Conservation (phyloP, 2,797 vertebrate genomes). For the Nasua narica region DNA sequence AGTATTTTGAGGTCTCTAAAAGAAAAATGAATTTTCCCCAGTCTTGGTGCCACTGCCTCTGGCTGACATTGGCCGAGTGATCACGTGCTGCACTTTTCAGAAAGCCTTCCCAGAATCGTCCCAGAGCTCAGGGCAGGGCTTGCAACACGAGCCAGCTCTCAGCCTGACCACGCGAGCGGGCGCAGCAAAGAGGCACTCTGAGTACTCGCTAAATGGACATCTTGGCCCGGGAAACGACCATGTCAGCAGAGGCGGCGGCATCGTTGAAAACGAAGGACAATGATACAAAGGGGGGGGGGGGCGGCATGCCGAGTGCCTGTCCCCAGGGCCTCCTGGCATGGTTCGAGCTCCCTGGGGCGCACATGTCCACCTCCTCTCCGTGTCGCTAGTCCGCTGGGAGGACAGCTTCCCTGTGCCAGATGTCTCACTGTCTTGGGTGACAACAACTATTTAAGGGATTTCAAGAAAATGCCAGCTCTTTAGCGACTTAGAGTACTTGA, state of each 20-base stretch:
- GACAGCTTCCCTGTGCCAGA: background rate
- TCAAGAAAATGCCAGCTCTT: conserved; percentile 16
- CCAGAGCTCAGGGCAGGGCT: background rate
- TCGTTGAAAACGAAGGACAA: conserved; percentile 12
- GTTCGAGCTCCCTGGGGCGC: background rate
- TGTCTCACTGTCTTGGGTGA: conserved; percentile 20
- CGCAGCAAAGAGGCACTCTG: background rate
- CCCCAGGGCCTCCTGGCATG: background rate
- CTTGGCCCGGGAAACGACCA: conserved; percentile 43
- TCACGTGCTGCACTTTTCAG: background rate
- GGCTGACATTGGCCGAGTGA: background rate
- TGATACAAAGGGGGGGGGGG: background rate
- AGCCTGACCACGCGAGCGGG: background rate
- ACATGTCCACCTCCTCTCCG: background rate
- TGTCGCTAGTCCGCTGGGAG: background rate
- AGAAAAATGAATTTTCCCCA: background rate
- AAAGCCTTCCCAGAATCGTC: conserved; percentile 16
- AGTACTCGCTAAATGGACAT: conserved; percentile 57
- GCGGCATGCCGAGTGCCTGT: rapidly evolving
- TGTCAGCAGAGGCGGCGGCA: conserved; percentile 22
- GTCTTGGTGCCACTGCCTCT: background rate
- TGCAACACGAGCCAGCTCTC: conserved; percentile 12
- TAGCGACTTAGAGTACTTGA: background rate
- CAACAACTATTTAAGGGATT: conserved; percentile 42
- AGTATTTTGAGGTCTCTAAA: conserved; percentile 14